Conservation (phyloP, 23 tunicate species). For the Trididemnum clinides region DNA sequence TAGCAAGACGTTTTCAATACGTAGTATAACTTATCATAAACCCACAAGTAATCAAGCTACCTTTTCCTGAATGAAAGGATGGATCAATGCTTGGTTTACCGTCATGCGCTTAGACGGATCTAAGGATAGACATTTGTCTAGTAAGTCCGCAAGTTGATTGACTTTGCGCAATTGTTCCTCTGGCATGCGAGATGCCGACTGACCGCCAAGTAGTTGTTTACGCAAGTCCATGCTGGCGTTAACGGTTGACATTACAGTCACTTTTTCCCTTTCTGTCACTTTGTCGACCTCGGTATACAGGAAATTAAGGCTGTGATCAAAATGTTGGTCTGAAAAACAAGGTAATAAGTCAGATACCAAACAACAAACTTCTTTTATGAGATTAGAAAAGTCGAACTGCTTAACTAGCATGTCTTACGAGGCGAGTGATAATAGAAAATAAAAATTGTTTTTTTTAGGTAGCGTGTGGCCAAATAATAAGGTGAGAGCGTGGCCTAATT, state of each 20-base stretch:
- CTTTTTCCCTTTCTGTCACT: slow-evolving; percentile 90
- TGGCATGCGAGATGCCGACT: slow-evolving; percentile 54
- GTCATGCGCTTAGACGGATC: slow-evolving; percentile 85
- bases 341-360: neutral
- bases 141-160: slow-evolving; percentile 72
- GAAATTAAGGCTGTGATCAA: slow-evolving; percentile 83
- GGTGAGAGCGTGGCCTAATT: too few species aligned
- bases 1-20: too few species aligned
- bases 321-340: slow-evolving; percentile 74
- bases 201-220: slow-evolving; percentile 86
- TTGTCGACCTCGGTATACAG: slow-evolving; percentile 73
- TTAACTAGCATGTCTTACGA: too few species aligned
- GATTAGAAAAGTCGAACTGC: too few species aligned
- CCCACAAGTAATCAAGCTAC: slow-evolving; percentile 17
- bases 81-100: slow-evolving; percentile 80
- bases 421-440: too few species aligned
- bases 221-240: slow-evolving; percentile 73
- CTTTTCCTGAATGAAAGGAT: slow-evolving; percentile 88
- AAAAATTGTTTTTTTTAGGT: too few species aligned
- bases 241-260: slow-evolving; percentile 81
- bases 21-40: neutral
- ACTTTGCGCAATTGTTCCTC: slow-evolving; percentile 89
- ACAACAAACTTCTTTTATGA: too few species aligned
- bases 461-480: too few species aligned
- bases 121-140: slow-evolving; percentile 83